These are phyloP conservation scores for Crotalus tigris DNA, from an alignment of 2,113 vertebrate species.

Conservation along the genomic window DNA sequence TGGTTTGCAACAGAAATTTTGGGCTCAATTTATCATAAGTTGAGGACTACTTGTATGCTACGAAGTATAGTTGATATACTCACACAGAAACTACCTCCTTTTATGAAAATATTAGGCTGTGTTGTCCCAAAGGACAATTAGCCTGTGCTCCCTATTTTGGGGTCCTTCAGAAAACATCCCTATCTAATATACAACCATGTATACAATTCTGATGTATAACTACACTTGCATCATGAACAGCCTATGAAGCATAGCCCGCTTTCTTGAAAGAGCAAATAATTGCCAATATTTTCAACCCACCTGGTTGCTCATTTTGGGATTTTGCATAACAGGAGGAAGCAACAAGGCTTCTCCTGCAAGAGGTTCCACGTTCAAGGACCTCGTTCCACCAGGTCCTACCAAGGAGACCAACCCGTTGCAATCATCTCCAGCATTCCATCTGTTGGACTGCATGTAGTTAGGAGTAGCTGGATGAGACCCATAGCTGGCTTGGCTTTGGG, in stretches of 20 bases:
- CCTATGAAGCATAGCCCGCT: neutral
- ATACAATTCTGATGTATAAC: neutral
- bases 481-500: slow-evolving; percentile 73
- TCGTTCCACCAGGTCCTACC: slow-evolving; percentile 32
- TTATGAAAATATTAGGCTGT: neutral
- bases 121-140: neutral
- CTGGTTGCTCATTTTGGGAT: slow-evolving; percentile 65
- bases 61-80: neutral
- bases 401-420: slow-evolving; percentile 68
- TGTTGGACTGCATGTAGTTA: slow-evolving; percentile 57
- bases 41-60: neutral
- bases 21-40: no score
- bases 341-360: slow-evolving; percentile 41
- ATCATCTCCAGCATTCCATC: slow-evolving; percentile 60
- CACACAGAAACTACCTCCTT: neutral
- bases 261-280: neutral
- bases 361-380: slow-evolving; percentile 29
- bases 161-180: neutral
- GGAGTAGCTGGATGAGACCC: slow-evolving; percentile 69
- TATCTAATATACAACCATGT: neutral
- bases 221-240: neutral
- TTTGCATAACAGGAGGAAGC: slow-evolving; percentile 76
- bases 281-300: slow-evolving; percentile 65
- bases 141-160: neutral
- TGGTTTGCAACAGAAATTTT: no score